Evolutionary conservation across 2,797 vertebrate species (phyloP).

Genomic region (Poecilia gillii): DNA sequence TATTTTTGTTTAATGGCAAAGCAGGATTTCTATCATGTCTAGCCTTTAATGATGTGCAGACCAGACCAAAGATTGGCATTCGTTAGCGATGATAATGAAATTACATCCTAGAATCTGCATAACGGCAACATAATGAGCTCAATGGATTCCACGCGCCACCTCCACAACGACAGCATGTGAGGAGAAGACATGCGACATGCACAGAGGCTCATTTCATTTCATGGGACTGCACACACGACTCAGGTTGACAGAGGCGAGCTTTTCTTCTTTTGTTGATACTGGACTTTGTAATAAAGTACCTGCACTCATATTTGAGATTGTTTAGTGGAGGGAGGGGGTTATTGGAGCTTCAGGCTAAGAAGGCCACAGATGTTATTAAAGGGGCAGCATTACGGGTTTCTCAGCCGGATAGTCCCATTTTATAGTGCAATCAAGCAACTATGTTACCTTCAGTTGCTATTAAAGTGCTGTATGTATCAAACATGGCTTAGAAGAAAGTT

Average conservation of each 20-base stretch:
- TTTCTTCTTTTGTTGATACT: background rate
- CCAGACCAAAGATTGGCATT: constrained; percentile 54
- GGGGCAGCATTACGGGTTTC: too few species aligned
- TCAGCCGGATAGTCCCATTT: too few species aligned
- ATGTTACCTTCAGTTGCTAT: too few species aligned
- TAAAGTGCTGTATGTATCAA: too few species aligned
- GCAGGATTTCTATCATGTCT: constrained; percentile 8
- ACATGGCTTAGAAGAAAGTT: too few species aligned
- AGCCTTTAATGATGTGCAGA: constrained; percentile 34
- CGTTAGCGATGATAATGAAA: constrained; percentile 59
- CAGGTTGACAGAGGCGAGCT: background rate
- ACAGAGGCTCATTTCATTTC: constrained; percentile 27
- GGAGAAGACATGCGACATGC: constrained; percentile 15
- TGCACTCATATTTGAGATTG: background rate
- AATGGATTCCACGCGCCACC: constrained; percentile 64
- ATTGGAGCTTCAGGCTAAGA: background rate
- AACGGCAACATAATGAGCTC: constrained; percentile 65
- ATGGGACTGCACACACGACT: constrained; percentile 19
- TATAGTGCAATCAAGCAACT: too few species aligned
- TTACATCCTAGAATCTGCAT: constrained; percentile 70
- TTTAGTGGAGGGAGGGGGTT: background rate
- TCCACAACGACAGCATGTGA: constrained; percentile 62
- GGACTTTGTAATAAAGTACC: constrained; percentile 4
- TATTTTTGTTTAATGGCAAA: constrained; percentile 29
- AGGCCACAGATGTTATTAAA: constrained; percentile 9